Conservation (phyloP, 2,113 vertebrate genomes). For the Trichomycterus rosablanca region DNA sequence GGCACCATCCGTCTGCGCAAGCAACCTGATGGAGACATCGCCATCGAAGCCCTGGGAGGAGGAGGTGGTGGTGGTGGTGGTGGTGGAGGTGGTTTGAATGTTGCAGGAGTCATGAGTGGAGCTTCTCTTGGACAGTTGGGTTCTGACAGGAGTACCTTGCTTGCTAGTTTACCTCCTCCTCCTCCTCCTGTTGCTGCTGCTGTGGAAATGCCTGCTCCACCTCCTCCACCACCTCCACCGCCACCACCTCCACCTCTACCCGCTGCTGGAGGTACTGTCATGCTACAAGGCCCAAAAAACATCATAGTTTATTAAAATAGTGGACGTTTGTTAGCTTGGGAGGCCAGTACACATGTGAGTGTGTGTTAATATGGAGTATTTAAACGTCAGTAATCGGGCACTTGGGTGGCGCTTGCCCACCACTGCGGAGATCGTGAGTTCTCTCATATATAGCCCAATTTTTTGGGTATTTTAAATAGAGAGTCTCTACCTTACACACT, state of each 20-base stretch:
- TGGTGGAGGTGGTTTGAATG: conserved; percentile 31
- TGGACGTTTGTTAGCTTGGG: no score
- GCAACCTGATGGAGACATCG: conserved; percentile 67
- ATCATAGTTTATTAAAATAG: no score
- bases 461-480: no score
- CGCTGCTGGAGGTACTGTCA: conserved; percentile 63
- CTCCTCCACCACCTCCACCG: conserved; percentile 61
- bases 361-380: no score
- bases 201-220: conserved; percentile 28
- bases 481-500: no score
- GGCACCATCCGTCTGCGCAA: conserved; percentile 70
- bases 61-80: conserved; percentile 36
- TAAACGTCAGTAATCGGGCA: no score
- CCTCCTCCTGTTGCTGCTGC: neutral
- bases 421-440: no score
- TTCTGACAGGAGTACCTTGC: conserved; percentile 44
- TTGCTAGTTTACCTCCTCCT: conserved; percentile 8
- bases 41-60: conserved; percentile 59
- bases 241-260: conserved; percentile 80
- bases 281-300: no score
- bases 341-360: no score
- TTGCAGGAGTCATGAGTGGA: conserved; percentile 27
- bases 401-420: no score
- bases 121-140: conserved; percentile 50
- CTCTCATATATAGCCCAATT: no score